These are phyloP conservation scores for Ophion slaviceki DNA, from an alignment of 2,888 invertebrate genomes.

Conservation along the genomic window DNA sequence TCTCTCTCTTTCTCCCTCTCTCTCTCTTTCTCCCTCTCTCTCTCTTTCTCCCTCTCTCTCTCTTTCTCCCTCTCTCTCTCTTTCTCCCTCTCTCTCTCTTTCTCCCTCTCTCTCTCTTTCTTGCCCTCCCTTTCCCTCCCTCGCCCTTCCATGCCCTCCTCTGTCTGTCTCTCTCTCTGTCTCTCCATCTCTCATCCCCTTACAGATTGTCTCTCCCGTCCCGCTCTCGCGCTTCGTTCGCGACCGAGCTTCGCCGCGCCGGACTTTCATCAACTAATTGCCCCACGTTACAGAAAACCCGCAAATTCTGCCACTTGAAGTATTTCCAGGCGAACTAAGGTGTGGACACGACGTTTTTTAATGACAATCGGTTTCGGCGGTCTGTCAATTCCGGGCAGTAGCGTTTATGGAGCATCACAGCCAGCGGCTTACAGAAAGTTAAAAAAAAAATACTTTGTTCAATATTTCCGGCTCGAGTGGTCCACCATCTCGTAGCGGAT, in stretches of 20 bases:
- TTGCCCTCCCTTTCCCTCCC: constrained; percentile 28
- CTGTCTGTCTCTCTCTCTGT: constrained; percentile 36
- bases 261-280: constrained; percentile 20
- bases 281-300: constrained; percentile 63
- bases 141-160: constrained; percentile 16
- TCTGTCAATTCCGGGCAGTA: no score
- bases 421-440: no score
- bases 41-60: constrained; percentile 37
- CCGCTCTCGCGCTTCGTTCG: constrained; percentile 21
- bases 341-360: no score
- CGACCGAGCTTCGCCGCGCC: neutral
- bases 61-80: constrained; percentile 34
- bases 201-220: constrained; percentile 33
- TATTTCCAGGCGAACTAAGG: neutral
- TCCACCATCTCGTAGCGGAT: no score
- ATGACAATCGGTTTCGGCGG: no score
- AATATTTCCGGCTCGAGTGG: no score
- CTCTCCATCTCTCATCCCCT: constrained; percentile 29
- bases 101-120: constrained; percentile 37
- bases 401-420: no score
- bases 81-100: neutral
- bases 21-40: constrained; percentile 29
- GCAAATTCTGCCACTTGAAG: neutral
- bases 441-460: no score
- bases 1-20: constrained; percentile 34